Evolutionary conservation across 2,113 vertebrate species (phyloP), one percentile per base, ranked within the genome.

Genomic region (Nesospiza acunhae): DNA sequence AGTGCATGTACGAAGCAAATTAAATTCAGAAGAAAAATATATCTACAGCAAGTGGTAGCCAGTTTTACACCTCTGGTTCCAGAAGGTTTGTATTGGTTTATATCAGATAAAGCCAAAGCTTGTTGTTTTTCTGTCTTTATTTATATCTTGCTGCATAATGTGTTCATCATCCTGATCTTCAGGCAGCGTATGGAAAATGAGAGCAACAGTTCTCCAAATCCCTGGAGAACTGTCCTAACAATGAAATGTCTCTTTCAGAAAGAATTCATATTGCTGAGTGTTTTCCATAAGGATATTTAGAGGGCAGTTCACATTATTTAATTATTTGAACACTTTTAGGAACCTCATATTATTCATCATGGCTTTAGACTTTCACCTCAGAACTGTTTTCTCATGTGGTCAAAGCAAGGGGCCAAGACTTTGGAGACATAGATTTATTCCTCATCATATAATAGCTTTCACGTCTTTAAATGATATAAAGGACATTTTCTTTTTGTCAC

Each of bases 381-480:
- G 66, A 89, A 19, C 10, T 69, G 5, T 60, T 82, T 79, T 11
- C 17, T 66, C 10, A 7, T 12, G 16, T 62, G 53, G 18, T 53
- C n/a, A 73, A 68, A 91, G 12, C 31, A 56, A 0, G 0, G 13
- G 11, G 41, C 8, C n/a, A 79, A 79, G 62, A 30, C 4, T 46
- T 35, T 30, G 18, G 49, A 89, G 19, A 35, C 2, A 21, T 0
- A 30, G 20, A 55, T 75, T 79, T 75, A 46, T 27, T 78, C 12
- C 27, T 89, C 42, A 15, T 6, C 5, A 7, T 35, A 35, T 11
- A 53, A 39, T 10, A 73, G 14, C 12, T 93, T 68, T 78, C 49
- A 37, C 35, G 49, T 21, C 18, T 80, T 93, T 76, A 66, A 83
- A 60, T n/a, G 0, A 10, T 5, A 13, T 27, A 26, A 79, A 44